phyloP scores from a whole-genome alignment of 2,888 invertebrate genomes.

The Panorpa germanica region DNA sequence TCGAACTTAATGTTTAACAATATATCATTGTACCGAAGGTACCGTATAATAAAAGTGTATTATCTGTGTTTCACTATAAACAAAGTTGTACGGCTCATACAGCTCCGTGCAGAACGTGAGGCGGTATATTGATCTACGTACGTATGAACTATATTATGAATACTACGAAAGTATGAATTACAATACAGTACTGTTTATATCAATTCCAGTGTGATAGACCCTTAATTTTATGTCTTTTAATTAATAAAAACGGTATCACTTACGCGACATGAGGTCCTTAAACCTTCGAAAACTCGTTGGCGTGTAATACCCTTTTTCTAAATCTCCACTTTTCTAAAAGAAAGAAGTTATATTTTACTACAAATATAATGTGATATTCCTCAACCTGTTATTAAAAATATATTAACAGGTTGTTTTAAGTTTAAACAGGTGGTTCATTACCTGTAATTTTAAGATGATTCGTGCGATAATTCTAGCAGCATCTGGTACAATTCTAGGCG shows the following conservation, averaged over 20 bases:
- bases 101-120: too few relatives aligned
- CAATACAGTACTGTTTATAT: background rate
- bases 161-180: background rate
- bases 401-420: too few relatives aligned
- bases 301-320: conserved; percentile 46
- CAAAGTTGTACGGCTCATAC: background rate
- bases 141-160: background rate
- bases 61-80: too few relatives aligned
- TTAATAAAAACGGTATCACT: conserved; percentile 22
- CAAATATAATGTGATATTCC: background rate
- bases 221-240: conserved; percentile 8
- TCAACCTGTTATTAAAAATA: too few relatives aligned
- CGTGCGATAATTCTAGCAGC: conserved; percentile 63
- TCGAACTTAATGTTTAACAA: too few relatives aligned
- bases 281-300: conserved; percentile 53
- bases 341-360: conserved; percentile 2
- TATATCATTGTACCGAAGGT: too few relatives aligned
- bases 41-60: too few relatives aligned
- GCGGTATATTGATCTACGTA: too few relatives aligned
- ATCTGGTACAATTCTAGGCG: conserved; percentile 60
- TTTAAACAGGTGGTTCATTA: too few relatives aligned
- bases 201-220: background rate
- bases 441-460: conserved; percentile 49
- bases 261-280: conserved; percentile 82
- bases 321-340: conserved; percentile 40